Percentiles rank a stretch among this genome's conserved stretches.
phyloP scores from a whole-genome alignment of 2,888 invertebrate genomes.

The Platycnemis pennipes region DNA sequence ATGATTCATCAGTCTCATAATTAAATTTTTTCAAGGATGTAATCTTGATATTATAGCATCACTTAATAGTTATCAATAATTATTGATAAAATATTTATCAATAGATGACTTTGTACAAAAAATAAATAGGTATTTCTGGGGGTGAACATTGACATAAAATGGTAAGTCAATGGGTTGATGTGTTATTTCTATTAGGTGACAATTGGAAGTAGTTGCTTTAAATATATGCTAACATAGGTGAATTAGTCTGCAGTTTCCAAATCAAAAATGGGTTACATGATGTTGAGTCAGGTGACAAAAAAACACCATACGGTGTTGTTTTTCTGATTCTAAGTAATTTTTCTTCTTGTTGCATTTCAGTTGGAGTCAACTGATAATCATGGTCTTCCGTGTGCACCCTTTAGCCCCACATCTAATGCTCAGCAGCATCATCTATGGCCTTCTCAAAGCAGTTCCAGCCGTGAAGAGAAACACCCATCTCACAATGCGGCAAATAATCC shows the following conservation, averaged over 20 bases:
- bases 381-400: conserved; percentile 23
- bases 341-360: background rate
- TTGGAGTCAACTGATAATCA: conserved; percentile 44
- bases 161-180: too few species aligned
- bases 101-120: too few species aligned
- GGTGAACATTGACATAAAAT: too few species aligned
- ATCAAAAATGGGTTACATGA: background rate
- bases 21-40: too few species aligned
- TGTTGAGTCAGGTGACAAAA: background rate
- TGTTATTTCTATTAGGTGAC: too few species aligned
- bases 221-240: background rate
- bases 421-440: conserved; percentile 54
- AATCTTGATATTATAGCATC: too few species aligned
- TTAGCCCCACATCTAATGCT: conserved; percentile 43
- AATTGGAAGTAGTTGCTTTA: too few species aligned
- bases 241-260: background rate
- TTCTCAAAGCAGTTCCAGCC: conserved; percentile 70
- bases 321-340: too few species aligned
- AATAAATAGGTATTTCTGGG: too few species aligned
- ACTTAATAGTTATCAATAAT: too few species aligned
- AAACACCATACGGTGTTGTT: background rate
- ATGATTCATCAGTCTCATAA: too few species aligned
- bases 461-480: conserved; percentile 77
- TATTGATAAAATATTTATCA: too few species aligned
- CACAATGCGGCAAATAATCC: conserved; percentile 74